Evolutionary conservation across 2,797 vertebrate genomes (phyloP).

Genomic region (Liparis tanakae): DNA sequence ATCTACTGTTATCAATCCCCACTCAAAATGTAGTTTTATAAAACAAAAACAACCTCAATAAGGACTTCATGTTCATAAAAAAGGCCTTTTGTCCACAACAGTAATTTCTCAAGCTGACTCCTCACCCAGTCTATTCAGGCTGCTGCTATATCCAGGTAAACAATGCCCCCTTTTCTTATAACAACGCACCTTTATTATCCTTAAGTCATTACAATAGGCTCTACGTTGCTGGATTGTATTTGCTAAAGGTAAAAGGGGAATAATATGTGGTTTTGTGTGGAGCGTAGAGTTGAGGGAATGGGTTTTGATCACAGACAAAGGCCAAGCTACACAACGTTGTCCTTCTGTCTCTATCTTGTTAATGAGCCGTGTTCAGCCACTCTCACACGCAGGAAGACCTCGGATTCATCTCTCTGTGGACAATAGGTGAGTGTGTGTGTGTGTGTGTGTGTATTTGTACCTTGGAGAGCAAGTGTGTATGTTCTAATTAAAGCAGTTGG

Average conservation of each 20-base stretch:
- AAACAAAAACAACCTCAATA: constrained; percentile 48
- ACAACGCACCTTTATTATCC: constrained; percentile 77
- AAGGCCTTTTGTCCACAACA: constrained; percentile 69
- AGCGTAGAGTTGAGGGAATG: constrained; percentile 73
- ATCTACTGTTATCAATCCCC: constrained; percentile 50
- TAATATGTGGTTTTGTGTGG: constrained; percentile 78
- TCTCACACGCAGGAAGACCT: constrained; percentile 82
- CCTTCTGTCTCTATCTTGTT: constrained; percentile 81
- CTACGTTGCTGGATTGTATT: constrained; percentile 65
- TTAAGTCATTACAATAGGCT: constrained; percentile 74
- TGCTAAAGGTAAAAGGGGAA: constrained; percentile 76
- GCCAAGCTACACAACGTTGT: constrained; percentile 77
- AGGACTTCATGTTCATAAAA: constrained; percentile 68
- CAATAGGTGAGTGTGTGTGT: constrained; percentile 80
- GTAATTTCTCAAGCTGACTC: constrained; percentile 74
- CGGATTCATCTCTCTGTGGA: constrained; percentile 84
- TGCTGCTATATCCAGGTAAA: constrained; percentile 73
- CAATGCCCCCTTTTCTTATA: constrained; percentile 75
- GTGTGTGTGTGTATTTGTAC: constrained; percentile 68
- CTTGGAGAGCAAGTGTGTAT: constrained; percentile 68
- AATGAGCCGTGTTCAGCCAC: constrained; percentile 82
- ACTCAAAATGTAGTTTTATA: constrained; percentile 51
- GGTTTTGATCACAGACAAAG: constrained; percentile 83
- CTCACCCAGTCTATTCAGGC: constrained; percentile 73
- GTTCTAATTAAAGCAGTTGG: constrained; percentile 85